These are phyloP conservation scores for Onychomys torridus DNA, from an alignment of 2,797 vertebrate genomes.

Conservation along the genomic window DNA sequence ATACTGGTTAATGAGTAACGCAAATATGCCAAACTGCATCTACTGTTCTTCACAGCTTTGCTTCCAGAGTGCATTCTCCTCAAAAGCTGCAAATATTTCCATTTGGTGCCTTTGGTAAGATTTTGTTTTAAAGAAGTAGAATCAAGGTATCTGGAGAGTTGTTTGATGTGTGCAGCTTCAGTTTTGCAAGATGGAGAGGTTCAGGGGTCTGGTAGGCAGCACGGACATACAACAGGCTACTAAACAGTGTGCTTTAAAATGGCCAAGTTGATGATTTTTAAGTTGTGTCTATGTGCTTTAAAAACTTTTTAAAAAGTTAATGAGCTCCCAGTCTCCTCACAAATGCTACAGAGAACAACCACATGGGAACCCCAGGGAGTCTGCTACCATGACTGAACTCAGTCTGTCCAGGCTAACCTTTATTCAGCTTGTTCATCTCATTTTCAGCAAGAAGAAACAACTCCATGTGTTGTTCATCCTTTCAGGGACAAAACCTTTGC, in stretches of 20 bases:
- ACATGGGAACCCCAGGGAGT: not conserved
- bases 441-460: not conserved
- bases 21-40: slow-evolving; percentile 14
- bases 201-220: not conserved
- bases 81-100: slow-evolving; percentile 37
- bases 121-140: slow-evolving; percentile 56
- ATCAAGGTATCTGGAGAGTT: not conserved
- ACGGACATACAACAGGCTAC: not conserved
- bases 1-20: slow-evolving; percentile 40
- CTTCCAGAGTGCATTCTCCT: slow-evolving; percentile 29
- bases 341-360: not conserved
- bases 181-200: slow-evolving; percentile 29
- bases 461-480: not conserved
- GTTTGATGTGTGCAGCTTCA: not conserved
- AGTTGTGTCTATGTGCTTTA: not conserved
- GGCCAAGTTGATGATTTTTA: not conserved
- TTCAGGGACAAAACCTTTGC: not conserved
- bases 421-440: not conserved
- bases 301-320: slow-evolving; percentile 6
- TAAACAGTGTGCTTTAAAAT: not conserved
- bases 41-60: slow-evolving; percentile 43
- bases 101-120: not conserved
- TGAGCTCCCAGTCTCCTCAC: not conserved
- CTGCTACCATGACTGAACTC: not conserved
- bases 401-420: not conserved